phyloP scores from a whole-genome alignment of 2,113 vertebrate genomes.

The Synodontis membranacea region DNA sequence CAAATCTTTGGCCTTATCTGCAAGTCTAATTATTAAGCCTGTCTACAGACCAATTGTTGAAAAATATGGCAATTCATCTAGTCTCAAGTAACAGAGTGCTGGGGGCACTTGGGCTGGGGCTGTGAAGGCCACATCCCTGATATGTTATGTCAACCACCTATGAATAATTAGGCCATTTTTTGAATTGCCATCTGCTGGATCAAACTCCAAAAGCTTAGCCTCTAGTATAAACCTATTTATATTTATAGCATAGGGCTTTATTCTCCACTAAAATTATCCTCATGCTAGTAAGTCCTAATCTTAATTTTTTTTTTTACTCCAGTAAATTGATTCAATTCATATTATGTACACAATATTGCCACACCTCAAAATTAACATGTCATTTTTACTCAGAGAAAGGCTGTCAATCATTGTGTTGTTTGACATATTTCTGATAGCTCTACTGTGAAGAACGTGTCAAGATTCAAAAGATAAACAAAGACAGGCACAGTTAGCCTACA shows the following conservation, averaged over 20 bases:
- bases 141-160: not conserved
- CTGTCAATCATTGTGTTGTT: not conserved
- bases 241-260: not conserved
- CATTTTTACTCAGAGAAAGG: not conserved
- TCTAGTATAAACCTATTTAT: not conserved
- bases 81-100: not conserved
- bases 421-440: not conserved
- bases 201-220: not conserved
- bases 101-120: too few species aligned
- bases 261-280: not conserved
- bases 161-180: not conserved
- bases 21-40: not conserved
- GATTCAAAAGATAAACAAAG: constrained; percentile 3
- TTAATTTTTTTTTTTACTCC: not conserved
- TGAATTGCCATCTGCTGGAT: not conserved
- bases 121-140: not conserved
- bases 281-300: not conserved
- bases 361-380: not conserved
- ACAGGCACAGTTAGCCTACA: too few species aligned
- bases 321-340: not conserved
- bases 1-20: not conserved
- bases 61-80: not conserved
- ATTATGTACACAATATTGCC: not conserved
- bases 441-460: not conserved
- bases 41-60: not conserved